Evolutionary conservation across 2,797 vertebrate species (phyloP), one percentile per base, ranked within the genome.

Genomic region (Trematomus bernacchii): DNA sequence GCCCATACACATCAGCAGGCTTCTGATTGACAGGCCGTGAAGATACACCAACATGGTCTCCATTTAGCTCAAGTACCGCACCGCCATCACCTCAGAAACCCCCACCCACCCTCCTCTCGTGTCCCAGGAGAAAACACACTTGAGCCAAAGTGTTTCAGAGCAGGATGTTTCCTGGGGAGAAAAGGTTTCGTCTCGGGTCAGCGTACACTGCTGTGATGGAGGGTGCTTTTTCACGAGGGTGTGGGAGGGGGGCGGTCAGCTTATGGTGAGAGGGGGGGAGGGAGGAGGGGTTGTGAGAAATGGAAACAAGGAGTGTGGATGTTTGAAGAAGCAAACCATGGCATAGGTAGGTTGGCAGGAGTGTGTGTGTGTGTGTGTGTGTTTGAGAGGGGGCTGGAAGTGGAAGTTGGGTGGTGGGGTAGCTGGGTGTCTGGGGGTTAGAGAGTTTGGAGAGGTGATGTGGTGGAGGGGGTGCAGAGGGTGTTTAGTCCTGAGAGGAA

Each of bases 81-180:
- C 89, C 76, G 15, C 79, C 89, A 86, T 83, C 86, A 87, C 89
- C 87, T 92, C 85, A 77, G 83, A 90, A 80, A 75, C 84, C 77
- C 77, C 71, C 71, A 54, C 84, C 82, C 72, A 3, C 80, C 71
- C 89, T 76, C 73, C 76, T 80, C 82, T 76, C 58, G 77, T 73
- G 87, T 92, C 93, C 93, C 91, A 77, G 89, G 93, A 96, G 97
- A 97, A 98, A 97, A 98, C 97, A 97, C 97, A 97, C 97, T 98
- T 96, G 97, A 98, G 96, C 96, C 96, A 95, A 97, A 97, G 97
- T 97, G 96, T 98, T 97, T 97, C 97, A 94, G 96, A 97, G 97
- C 97, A 97, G 97, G 97, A 98, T 97, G 96, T 96, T 95, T 97
- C 98, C 97, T 95, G 96, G 96, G 96, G 97, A 98, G 98, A 96